phyloP scores from a whole-genome alignment of 92 coral and sea anemone genomes.

The Zoanthus solanderi region DNA sequence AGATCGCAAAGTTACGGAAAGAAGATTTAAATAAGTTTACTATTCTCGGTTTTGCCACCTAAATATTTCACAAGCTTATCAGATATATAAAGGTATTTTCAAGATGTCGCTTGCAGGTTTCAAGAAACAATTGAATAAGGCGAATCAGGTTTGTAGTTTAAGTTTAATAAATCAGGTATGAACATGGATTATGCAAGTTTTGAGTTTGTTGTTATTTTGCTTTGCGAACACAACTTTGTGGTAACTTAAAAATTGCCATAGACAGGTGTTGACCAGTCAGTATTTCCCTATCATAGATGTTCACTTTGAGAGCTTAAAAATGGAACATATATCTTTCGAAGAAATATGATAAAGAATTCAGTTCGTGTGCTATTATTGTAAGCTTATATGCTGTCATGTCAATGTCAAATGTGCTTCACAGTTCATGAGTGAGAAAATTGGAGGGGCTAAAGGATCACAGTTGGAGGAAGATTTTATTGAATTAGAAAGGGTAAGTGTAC shows the following conservation, averaged over 20 bases:
- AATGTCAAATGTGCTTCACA: slow-evolving; percentile 35
- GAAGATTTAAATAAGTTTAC: neutral
- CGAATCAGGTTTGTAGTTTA: slow-evolving; percentile 86
- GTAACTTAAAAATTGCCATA: slow-evolving; percentile 11
- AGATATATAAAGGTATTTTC: slow-evolving; percentile 8
- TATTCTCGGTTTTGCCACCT: neutral
- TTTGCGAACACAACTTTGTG: neutral
- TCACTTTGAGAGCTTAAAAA: neutral
- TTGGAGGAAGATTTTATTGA: slow-evolving; percentile 93
- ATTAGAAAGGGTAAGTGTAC: slow-evolving; percentile 85
- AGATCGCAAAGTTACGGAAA: neutral
- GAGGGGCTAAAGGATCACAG: slow-evolving; percentile 93
- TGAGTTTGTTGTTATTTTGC: slow-evolving; percentile 18
- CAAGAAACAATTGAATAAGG: slow-evolving; percentile 96
- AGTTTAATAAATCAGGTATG: neutral
- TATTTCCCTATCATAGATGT: neutral
- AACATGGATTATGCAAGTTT: neutral
- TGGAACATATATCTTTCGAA: neutral
- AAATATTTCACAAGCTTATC: neutral
- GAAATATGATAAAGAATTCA: neutral
- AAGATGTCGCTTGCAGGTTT: slow-evolving; percentile 99
- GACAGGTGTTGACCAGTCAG: neutral
- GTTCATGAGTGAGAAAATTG: slow-evolving; percentile 99
- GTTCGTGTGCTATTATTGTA: slow-evolving; percentile 21
- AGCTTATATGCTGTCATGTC: slow-evolving; percentile 10